Evolutionary conservation across 2,797 vertebrate species (phyloP).

Genomic region (Sorex maritimensis): DNA sequence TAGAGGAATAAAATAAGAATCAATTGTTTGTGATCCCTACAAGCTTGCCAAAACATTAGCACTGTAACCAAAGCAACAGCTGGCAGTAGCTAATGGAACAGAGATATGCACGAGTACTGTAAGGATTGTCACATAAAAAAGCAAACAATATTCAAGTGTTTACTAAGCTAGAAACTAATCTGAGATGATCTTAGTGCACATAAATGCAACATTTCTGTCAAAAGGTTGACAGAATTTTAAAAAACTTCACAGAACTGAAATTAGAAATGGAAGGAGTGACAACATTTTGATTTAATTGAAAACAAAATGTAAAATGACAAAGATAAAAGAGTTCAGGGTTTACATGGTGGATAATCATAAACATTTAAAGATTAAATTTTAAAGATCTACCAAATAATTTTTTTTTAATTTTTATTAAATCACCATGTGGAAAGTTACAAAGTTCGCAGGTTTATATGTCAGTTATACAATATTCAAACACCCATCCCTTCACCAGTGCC

Average conservation of each 20-base stretch:
- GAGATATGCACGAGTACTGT: constrained; percentile 84
- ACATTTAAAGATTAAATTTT: not conserved
- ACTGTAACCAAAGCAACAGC: constrained; percentile 90
- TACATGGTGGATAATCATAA: constrained; percentile 10
- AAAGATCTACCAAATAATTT: not conserved
- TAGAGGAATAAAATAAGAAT: constrained; percentile 78
- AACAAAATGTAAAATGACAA: constrained; percentile 62
- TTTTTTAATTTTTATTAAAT: too few species aligned
- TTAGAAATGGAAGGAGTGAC: constrained; percentile 56
- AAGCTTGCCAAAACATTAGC: constrained; percentile 89
- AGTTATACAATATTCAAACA: too few species aligned
- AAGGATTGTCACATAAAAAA: constrained; percentile 86
- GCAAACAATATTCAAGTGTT: constrained; percentile 79
- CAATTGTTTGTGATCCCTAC: constrained; percentile 88
- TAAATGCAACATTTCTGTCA: constrained; percentile 62
- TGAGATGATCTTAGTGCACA: constrained; percentile 64
- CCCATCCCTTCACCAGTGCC: too few species aligned
- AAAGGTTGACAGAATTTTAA: constrained; percentile 60
- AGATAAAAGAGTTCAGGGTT: constrained; percentile 18
- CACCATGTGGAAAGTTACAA: too few species aligned
- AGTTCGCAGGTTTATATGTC: too few species aligned
- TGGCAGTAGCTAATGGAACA: constrained; percentile 88
- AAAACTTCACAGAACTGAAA: constrained; percentile 12
- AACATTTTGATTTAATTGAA: constrained; percentile 36
- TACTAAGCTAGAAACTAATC: constrained; percentile 81